phyloP scores from a whole-genome alignment of 2,113 vertebrate genomes.

The Prinia subflava region DNA sequence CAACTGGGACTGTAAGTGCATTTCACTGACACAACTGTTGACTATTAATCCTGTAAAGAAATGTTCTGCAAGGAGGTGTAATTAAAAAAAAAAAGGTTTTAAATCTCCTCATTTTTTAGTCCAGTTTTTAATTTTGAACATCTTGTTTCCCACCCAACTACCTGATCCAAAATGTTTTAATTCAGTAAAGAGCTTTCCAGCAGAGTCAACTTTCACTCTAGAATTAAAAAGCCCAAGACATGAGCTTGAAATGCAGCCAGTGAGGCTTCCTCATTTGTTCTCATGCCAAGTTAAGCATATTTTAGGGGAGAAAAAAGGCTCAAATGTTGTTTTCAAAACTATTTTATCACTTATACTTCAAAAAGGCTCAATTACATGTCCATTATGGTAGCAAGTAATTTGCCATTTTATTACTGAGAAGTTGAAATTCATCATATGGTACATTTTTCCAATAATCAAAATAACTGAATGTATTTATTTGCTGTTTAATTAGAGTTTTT shows the following conservation, averaged over 20 bases:
- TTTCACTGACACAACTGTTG: neutral
- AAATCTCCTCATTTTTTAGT: neutral
- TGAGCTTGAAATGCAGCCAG: conserved; percentile 23
- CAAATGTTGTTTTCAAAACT: neutral
- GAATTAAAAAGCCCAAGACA: neutral
- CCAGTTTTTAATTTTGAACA: neutral
- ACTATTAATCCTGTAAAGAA: neutral
- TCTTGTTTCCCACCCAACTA: neutral
- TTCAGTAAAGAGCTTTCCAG: neutral
- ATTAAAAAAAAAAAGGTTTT: neutral
- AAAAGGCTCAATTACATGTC: neutral
- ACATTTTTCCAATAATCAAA: neutral
- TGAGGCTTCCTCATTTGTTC: neutral
- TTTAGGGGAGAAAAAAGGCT: neutral
- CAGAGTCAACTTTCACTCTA: neutral
- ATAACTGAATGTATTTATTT: neutral
- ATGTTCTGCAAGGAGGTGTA: neutral
- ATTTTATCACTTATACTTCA: neutral
- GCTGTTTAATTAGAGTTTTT: neutral
- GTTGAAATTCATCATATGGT: neutral
- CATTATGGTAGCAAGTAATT: neutral
- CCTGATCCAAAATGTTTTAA: neutral
- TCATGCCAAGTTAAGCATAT: neutral
- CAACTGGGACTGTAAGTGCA: neutral
- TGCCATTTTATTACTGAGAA: neutral